phyloP scores from a whole-genome alignment of 2,888 invertebrate genomes.

The Melanchra persicariae region DNA sequence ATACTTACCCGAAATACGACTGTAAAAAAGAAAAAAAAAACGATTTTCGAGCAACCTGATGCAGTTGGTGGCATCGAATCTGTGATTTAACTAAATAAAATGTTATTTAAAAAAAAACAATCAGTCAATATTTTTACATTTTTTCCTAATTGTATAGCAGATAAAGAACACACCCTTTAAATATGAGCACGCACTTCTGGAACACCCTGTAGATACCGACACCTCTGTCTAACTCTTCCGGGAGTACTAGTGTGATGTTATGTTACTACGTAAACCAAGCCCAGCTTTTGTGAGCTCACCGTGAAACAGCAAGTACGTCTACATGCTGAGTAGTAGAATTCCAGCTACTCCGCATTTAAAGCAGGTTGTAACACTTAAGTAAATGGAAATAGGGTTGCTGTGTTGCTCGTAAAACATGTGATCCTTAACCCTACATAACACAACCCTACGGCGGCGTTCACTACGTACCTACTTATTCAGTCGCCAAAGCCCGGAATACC shows the following conservation, averaged over 20 bases:
- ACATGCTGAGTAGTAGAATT: conserved; percentile 30
- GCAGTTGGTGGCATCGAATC: too few species aligned
- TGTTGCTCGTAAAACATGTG: conserved; percentile 62
- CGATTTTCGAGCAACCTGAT: too few species aligned
- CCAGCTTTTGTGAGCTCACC: conserved; percentile 8
- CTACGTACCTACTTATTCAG: conserved; percentile 19
- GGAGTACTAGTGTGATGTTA: neutral
- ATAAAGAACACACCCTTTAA: too few species aligned
- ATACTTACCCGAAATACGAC: too few species aligned
- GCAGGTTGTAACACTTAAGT: conserved; percentile 58
- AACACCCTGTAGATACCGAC: neutral
- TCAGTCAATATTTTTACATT: too few species aligned
- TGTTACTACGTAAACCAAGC: conserved; percentile 15
- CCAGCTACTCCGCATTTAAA: conserved; percentile 56
- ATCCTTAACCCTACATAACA: conserved; percentile 49
- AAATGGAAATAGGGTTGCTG: conserved; percentile 55
- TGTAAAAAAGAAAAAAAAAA: too few species aligned
- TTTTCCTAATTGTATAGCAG: too few species aligned
- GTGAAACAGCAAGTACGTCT: conserved; percentile 23
- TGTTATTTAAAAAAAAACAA: too few species aligned
- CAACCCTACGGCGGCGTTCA: conserved; percentile 27
- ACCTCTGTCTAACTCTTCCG: neutral
- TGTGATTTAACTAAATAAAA: too few species aligned
- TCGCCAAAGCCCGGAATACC: conserved; percentile 35
- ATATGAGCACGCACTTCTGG: too few species aligned